Evolutionary conservation across 2,797 vertebrate genomes (phyloP).

Genomic region (Takifugu ocellatus): DNA sequence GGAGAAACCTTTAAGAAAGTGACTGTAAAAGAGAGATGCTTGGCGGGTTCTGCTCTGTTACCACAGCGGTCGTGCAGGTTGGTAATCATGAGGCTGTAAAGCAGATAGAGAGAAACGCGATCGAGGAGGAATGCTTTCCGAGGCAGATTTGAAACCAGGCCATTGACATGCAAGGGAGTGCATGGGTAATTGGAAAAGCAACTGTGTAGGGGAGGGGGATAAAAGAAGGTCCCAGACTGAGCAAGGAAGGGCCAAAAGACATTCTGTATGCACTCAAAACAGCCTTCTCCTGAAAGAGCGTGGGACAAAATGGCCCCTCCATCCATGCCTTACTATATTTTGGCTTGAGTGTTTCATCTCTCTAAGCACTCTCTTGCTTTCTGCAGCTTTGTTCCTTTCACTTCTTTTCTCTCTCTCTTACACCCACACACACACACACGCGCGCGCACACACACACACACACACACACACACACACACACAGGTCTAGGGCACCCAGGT

Average conservation of each 20-base stretch:
- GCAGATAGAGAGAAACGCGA: conserved; percentile 31
- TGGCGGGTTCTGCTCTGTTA: conserved; percentile 32
- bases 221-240: conserved; percentile 14
- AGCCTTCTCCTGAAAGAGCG: conserved; percentile 22
- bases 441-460: conserved; percentile 2
- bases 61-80: conserved; percentile 33
- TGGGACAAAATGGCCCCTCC: conserved; percentile 30
- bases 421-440: background rate
- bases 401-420: background rate
- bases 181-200: conserved; percentile 53
- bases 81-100: conserved; percentile 30
- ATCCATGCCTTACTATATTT: conserved; percentile 3
- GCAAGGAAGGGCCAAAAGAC: conserved; percentile 35
- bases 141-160: conserved; percentile 53
- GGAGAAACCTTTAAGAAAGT: background rate
- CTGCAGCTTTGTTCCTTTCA: conserved; percentile 4
- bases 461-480: conserved; percentile 16
- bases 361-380: conserved; percentile 1
- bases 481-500: conserved; percentile 48
- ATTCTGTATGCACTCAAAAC: conserved; percentile 39
- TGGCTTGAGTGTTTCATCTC: conserved; percentile 22
- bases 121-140: conserved; percentile 39
- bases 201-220: conserved; percentile 36
- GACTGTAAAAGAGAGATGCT: background rate
- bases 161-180: conserved; percentile 38